Evolutionary conservation across 2,797 vertebrate genomes (phyloP).

Genomic region (Gobio occitaniae): DNA sequence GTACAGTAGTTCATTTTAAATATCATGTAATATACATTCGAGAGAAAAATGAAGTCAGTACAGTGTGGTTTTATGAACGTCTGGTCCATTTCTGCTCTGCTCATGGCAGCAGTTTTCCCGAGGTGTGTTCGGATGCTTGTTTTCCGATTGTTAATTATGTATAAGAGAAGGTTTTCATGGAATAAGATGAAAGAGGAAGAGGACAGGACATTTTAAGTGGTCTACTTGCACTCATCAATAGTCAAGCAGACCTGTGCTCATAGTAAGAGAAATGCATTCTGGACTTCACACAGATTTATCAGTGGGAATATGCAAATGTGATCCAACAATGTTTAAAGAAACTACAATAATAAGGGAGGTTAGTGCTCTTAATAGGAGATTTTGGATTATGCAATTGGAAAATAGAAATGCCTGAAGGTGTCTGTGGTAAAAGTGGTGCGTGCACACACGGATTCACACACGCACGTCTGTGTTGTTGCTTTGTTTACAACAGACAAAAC

Average conservation of each 20-base stretch:
- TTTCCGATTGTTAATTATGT: slow-evolving; percentile 50
- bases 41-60: neutral
- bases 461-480: neutral
- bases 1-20: neutral
- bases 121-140: slow-evolving; percentile 16
- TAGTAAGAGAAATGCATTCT: slow-evolving; percentile 62
- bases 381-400: neutral
- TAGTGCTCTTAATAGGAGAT: neutral
- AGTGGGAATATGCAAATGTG: slow-evolving; percentile 15
- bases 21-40: neutral
- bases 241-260: slow-evolving; percentile 73
- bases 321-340: neutral
- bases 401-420: neutral
- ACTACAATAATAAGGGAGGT: neutral
- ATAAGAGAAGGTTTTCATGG: slow-evolving; percentile 48
- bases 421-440: neutral
- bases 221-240: slow-evolving; percentile 84
- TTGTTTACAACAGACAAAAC: neutral
- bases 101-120: neutral
- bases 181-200: slow-evolving; percentile 57
- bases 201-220: slow-evolving; percentile 69
- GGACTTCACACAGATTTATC: slow-evolving; percentile 39
- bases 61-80: slow-evolving; percentile 21
- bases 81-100: neutral
- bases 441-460: neutral